Percentiles rank a stretch among this genome's conserved stretches.
phyloP scores from a whole-genome alignment of 1,140 invertebrate species.

The Bombus superbus region DNA sequence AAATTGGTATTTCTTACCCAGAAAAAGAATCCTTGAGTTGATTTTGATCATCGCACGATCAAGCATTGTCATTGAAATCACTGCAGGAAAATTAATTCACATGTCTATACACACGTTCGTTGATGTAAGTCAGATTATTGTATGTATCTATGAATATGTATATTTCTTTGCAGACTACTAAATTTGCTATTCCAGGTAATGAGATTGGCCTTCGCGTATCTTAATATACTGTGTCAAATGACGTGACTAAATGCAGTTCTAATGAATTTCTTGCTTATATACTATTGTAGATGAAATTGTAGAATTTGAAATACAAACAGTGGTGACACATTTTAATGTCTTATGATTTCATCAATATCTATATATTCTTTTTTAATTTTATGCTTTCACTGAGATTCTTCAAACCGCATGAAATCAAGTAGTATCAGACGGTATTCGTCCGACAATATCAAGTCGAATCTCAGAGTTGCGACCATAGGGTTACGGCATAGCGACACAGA shows the following conservation, averaged over 20 bases:
- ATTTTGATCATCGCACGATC: slow-evolving; percentile 67
- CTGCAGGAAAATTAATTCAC: slow-evolving; percentile 66
- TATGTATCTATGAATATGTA: not conserved
- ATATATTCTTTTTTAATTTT: not conserved
- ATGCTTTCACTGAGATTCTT: not conserved
- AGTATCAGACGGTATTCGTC: not conserved
- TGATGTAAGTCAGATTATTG: slow-evolving; percentile 54
- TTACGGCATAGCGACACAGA: too few species aligned
- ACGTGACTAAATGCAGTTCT: not conserved
- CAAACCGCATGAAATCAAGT: too few species aligned
- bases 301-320: not conserved
- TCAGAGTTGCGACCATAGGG: not conserved
- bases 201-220: slow-evolving; percentile 55
- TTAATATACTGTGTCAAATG: slow-evolving; percentile 46
- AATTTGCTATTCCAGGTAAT: slow-evolving; percentile 64
- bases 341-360: not conserved
- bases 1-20: slow-evolving; percentile 66
- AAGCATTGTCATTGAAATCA: slow-evolving; percentile 59
- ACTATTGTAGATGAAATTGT: not conserved
- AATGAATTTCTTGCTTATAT: not conserved
- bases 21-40: slow-evolving; percentile 50
- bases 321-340: not conserved
- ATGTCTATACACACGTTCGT: slow-evolving; percentile 67
- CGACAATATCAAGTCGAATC: not conserved
- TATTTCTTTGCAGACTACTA: not conserved